Conservation (phyloP, 2,113 vertebrate genomes). For the Spheniscus mendiculus region DNA sequence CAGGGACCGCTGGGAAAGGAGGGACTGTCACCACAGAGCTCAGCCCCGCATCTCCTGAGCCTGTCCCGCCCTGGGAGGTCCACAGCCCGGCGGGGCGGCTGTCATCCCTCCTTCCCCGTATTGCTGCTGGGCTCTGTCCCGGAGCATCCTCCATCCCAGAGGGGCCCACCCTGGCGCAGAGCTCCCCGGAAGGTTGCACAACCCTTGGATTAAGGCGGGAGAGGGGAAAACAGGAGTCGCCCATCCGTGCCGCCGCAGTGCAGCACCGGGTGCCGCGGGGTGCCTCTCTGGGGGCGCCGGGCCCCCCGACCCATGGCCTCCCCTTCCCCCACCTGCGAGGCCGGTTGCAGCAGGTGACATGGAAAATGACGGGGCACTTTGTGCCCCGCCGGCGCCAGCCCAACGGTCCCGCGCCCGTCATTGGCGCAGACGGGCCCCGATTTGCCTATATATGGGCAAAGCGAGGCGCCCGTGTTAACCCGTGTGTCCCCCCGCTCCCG, state of each 20-base stretch:
- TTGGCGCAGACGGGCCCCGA: constrained; percentile 14
- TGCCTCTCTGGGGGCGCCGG: fast-evolving
- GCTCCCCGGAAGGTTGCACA: fast-evolving
- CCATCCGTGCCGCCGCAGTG: fast-evolving
- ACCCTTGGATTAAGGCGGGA: neutral
- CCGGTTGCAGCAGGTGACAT: neutral
- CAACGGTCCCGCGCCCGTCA: neutral
- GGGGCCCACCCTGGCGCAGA: fast-evolving
- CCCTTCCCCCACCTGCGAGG: neutral
- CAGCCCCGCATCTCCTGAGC: neutral
- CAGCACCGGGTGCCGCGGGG: fast-evolving
- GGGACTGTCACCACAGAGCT: neutral
- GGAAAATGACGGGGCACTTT: neutral
- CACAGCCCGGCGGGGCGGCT: fast-evolving
- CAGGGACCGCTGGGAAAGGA: neutral
- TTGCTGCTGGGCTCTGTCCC: neutral
- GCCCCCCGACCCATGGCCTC: fast-evolving
- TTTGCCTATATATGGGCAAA: constrained; percentile 77
- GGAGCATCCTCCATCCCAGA: neutral
- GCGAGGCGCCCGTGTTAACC: neutral
- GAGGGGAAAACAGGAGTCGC: neutral
- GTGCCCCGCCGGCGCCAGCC: neutral
- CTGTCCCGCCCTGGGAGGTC: neutral
- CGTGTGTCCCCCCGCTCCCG: neutral
- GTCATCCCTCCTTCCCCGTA: neutral